Percentiles rank a stretch among this genome's conserved stretches.
These are phyloP conservation scores for Eremophila alpestris DNA, from an alignment of 2,797 vertebrate species.

Conservation along the genomic window DNA sequence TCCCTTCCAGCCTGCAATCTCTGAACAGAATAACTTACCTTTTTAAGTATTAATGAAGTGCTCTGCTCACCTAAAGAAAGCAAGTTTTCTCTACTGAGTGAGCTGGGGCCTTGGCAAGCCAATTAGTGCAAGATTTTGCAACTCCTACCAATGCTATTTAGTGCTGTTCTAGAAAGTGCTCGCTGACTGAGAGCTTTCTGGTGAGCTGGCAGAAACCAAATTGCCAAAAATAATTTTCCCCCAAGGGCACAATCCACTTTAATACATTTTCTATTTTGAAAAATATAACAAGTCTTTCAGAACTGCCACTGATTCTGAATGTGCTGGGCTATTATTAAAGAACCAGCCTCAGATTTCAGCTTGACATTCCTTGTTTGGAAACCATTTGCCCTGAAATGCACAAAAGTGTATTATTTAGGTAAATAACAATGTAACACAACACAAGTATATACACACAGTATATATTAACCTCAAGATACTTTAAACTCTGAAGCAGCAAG, in stretches of 20 bases:
- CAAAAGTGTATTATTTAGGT: background rate
- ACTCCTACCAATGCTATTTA: background rate
- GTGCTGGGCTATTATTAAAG: background rate
- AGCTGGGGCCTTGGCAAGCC: background rate
- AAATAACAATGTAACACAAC: background rate
- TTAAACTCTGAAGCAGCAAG: background rate
- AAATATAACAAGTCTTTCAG: background rate
- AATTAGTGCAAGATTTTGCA: background rate
- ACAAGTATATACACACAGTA: background rate
- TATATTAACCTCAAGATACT: background rate
- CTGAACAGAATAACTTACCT: background rate
- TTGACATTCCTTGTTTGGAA: background rate
- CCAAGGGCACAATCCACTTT: background rate
- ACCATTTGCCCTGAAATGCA: background rate
- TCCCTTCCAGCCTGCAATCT: background rate
- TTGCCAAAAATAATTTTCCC: background rate
- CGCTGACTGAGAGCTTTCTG: background rate
- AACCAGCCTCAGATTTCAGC: background rate
- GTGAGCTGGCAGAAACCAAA: background rate
- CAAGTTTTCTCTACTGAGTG: background rate
- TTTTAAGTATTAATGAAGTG: background rate
- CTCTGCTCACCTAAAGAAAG: background rate
- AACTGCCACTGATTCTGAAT: background rate
- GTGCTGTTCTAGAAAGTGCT: background rate
- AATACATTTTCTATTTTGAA: background rate